Percentiles rank a stretch among this genome's conserved stretches.
Evolutionary conservation across 2,888 invertebrate genomes (phyloP).

Genomic region (Eilema caniola): DNA sequence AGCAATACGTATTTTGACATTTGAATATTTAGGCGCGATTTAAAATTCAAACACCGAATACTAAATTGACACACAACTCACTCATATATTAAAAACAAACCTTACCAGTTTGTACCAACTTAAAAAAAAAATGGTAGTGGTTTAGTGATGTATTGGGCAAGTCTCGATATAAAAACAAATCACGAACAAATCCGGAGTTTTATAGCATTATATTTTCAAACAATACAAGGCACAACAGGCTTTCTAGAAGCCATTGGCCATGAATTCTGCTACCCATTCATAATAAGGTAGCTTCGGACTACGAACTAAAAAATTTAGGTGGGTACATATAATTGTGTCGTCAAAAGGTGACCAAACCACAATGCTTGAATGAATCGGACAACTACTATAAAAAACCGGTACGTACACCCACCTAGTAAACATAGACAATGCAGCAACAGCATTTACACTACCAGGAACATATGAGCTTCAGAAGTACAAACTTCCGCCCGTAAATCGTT

Average conservation of each 20-base stretch:
- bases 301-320: background rate
- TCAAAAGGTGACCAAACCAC: constrained; percentile 39
- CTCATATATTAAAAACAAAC: background rate
- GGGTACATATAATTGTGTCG: constrained; percentile 1
- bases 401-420: constrained; percentile 72
- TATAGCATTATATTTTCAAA: constrained; percentile 13
- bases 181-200: constrained; percentile 9
- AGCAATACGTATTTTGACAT: background rate
- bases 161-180: constrained; percentile 5
- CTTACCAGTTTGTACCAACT: background rate
- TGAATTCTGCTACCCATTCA: constrained; percentile 14
- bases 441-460: constrained; percentile 65
- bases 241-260: constrained; percentile 16
- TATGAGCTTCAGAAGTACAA: constrained; percentile 52
- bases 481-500: constrained; percentile 43
- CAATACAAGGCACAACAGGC: constrained; percentile 3
- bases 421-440: constrained; percentile 72
- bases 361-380: constrained; percentile 57
- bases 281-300: constrained; percentile 7
- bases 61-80: background rate
- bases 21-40: background rate
- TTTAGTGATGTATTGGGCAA: background rate
- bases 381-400: constrained; percentile 69
- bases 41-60: constrained; percentile 2
- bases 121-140: background rate